Evolutionary conservation across 2,113 vertebrate species (phyloP), one percentile per base, ranked within the genome.

Genomic region (Phycodurus eques): DNA sequence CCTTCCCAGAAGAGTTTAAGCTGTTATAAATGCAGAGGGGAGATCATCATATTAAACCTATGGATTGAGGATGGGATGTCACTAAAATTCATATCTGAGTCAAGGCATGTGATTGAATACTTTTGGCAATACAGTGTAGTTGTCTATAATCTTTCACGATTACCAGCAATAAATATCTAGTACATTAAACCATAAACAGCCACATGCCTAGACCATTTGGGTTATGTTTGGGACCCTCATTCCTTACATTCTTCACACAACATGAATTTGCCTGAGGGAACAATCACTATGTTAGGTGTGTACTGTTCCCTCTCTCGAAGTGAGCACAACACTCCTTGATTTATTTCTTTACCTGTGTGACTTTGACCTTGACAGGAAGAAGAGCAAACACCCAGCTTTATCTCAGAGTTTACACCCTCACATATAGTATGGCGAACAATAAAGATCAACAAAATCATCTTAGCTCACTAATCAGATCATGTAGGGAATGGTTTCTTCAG

Each of bases 301-400:
- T 59, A n/a, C 54, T 69, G 9, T 9, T 42, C 19, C 10, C 35
- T 19, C 17, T 61, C 19, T 64, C 17, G 6, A 17, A 70, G 5
- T 74, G 22, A 77, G 60, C n/a, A 27, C 27, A 0, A 0, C 12
- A 51, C 14, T 49, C 20, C n/a, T 19, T 20, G 44, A 54, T 53
- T 20, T 56, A 57, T 67, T 54, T 47, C 33, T 8, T 20, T 53
- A 72, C 43, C 76, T 69, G 70, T 27, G 67, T 71, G 35, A 20
- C 73, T 74, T 76, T 15, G 1, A 67, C 61, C 68, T 27, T 76
- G 75, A 77, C 75, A 53, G 68, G 75, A 9, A 71, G 67, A 59
- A 62, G 56, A 66, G 69, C 67, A 67, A 72, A 78, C 61, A 63
- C 69, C 74, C 63, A 75, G 69, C 60, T 66, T 31, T 68, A 71